These are phyloP conservation scores for Loris lydekkerianus DNA, from an alignment of 2,797 vertebrate species.

Conservation along the genomic window DNA sequence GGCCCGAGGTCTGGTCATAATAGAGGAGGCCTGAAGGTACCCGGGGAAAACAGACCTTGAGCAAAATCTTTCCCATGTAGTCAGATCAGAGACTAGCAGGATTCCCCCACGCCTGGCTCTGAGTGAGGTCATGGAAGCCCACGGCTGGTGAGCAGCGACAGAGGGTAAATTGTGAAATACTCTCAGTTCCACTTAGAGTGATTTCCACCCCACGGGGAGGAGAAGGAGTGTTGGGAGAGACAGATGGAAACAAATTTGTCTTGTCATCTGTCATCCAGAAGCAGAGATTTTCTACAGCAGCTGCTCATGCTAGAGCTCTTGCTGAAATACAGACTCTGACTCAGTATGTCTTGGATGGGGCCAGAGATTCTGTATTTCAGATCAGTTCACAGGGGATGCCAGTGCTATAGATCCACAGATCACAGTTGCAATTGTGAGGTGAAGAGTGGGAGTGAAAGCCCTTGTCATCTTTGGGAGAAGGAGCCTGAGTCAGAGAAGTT, in stretches of 20 bases:
- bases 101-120: background rate
- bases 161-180: conserved; percentile 54
- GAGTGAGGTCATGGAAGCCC: conserved; percentile 60
- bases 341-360: background rate
- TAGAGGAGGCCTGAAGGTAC: background rate
- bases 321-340: background rate
- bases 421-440: background rate
- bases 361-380: conserved; percentile 13
- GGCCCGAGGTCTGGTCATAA: background rate
- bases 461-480: conserved; percentile 7
- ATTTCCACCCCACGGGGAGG: background rate
- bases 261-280: conserved; percentile 2
- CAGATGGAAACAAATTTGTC: conserved; percentile 20
- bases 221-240: background rate
- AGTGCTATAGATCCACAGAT: background rate
- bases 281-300: background rate
- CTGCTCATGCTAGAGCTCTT: conserved; percentile 14
- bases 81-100: background rate
- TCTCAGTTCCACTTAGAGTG: conserved; percentile 73
- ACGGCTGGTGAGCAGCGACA: conserved; percentile 15
- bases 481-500: background rate
- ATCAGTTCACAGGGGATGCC: background rate
- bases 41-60: conserved; percentile 62
- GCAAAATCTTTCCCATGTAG: conserved; percentile 18
- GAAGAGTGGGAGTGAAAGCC: background rate